Conservation (phyloP, 2,888 invertebrate species). For the Electrophaes corylata region DNA sequence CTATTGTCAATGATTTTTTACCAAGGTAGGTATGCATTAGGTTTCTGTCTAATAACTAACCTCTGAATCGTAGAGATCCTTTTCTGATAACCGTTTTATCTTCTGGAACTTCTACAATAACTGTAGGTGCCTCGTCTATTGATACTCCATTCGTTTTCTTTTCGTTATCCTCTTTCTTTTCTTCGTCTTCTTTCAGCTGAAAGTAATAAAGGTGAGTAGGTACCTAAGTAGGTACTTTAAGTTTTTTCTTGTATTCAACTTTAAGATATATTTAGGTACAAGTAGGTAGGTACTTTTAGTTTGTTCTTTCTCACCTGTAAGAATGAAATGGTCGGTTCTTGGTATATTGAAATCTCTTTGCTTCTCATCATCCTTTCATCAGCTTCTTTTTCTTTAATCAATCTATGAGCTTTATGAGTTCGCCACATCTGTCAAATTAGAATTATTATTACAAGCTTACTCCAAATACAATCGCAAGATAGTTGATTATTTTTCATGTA, state of each 20-base stretch:
- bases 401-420: conserved; percentile 89
- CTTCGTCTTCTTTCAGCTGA: conserved; percentile 64
- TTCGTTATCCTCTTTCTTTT: conserved; percentile 55
- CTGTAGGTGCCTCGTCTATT: conserved; percentile 60
- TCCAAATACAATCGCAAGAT: no score
- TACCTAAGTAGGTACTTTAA: no score
- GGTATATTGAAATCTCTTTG: conserved; percentile 89
- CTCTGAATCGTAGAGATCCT: conserved; percentile 85
- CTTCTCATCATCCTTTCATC: conserved; percentile 90
- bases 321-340: conserved; percentile 85
- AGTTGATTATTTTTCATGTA: no score
- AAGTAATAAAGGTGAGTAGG: conserved; percentile 3
- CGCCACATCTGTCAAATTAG: conserved; percentile 85
- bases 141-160: conserved; percentile 69
- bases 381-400: conserved; percentile 89
- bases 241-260: no score
- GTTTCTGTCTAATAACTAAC: no score
- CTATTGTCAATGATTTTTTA: no score
- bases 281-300: background rate
- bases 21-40: no score
- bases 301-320: conserved; percentile 72
- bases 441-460: no score
- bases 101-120: conserved; percentile 68
- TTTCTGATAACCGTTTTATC: conserved; percentile 65
- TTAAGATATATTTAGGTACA: no score